Conservation (phyloP, 2,888 invertebrate species). For the Geophilus truncorum region DNA sequence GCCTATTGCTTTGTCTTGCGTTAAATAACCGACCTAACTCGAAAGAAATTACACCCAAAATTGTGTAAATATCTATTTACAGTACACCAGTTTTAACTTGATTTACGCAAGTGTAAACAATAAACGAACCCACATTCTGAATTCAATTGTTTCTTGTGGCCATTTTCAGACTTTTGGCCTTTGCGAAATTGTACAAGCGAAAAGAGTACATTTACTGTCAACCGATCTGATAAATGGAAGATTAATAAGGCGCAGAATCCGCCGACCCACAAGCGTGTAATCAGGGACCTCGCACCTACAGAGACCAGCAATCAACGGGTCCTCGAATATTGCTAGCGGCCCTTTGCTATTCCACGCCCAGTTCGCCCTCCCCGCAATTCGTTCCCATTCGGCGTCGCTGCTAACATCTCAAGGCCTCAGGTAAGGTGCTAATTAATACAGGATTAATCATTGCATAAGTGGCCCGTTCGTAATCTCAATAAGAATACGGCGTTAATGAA, state of each 20-base stretch:
- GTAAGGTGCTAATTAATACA: neutral
- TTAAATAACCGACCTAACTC: no score
- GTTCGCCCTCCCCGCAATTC: neutral
- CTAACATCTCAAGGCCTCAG: neutral
- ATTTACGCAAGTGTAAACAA: no score
- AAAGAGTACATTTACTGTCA: neutral
- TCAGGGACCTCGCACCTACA: neutral
- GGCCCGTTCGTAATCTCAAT: neutral
- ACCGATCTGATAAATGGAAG: neutral
- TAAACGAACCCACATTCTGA: no score
- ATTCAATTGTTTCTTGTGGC: no score
- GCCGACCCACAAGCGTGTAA: neutral
- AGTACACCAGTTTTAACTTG: no score
- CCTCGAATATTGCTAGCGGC: neutral
- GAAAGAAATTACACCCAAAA: no score
- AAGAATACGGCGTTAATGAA: neutral
- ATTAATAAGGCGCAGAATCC: neutral
- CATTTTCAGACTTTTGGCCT: no score
- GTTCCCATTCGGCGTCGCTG: neutral
- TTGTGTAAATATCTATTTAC: no score
- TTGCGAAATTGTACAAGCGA: no score
- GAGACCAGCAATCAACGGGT: neutral
- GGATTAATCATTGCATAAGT: constrained; percentile 2
- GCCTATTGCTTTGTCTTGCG: no score
- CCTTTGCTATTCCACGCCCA: neutral